Evolutionary conservation across 2,888 invertebrate species (phyloP).

Genomic region (Caenorhabditis zanzibari): DNA sequence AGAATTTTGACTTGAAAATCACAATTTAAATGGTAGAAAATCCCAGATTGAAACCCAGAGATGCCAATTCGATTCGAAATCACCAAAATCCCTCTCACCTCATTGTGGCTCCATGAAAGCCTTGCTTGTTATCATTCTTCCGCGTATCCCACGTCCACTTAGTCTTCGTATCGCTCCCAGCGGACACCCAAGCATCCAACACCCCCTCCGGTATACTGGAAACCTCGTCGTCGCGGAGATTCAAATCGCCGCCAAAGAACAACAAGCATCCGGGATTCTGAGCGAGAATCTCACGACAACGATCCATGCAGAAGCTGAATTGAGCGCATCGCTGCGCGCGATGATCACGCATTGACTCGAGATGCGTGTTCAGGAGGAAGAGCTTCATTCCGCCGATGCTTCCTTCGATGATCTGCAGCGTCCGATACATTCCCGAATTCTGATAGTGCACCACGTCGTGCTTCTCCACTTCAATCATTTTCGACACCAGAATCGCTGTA

Average conservation of each 20-base stretch:
- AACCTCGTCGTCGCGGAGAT: slow-evolving; percentile 87
- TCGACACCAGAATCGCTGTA: slow-evolving; percentile 80
- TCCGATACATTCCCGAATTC: slow-evolving; percentile 85
- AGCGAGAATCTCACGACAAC: slow-evolving; percentile 55
- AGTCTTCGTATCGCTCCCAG: slow-evolving; percentile 85
- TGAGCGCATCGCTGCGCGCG: slow-evolving; percentile 68
- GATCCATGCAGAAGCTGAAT: slow-evolving; percentile 75
- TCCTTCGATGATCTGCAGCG: slow-evolving; percentile 85
- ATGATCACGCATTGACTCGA: slow-evolving; percentile 86
- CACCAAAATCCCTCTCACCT: slow-evolving; percentile 31
- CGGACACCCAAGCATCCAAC: slow-evolving; percentile 85
- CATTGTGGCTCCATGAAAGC: slow-evolving; percentile 50
- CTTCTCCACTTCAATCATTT: slow-evolving; percentile 77
- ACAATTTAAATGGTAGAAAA: no score
- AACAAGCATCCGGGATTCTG: slow-evolving; percentile 82
- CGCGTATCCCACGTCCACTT: slow-evolving; percentile 86
- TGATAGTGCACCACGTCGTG: slow-evolving; percentile 85
- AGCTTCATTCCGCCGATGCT: slow-evolving; percentile 79
- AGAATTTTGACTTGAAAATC: no score
- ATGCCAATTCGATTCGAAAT: no score
- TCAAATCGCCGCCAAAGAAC: slow-evolving; percentile 87
- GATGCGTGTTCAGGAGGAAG: slow-evolving; percentile 86
- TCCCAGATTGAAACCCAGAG: no score
- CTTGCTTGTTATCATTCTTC: slow-evolving; percentile 86
- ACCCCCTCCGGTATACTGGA: slow-evolving; percentile 83